phyloP scores from a whole-genome alignment of 2,888 invertebrate species.

The Lasius fuliginosus region DNA sequence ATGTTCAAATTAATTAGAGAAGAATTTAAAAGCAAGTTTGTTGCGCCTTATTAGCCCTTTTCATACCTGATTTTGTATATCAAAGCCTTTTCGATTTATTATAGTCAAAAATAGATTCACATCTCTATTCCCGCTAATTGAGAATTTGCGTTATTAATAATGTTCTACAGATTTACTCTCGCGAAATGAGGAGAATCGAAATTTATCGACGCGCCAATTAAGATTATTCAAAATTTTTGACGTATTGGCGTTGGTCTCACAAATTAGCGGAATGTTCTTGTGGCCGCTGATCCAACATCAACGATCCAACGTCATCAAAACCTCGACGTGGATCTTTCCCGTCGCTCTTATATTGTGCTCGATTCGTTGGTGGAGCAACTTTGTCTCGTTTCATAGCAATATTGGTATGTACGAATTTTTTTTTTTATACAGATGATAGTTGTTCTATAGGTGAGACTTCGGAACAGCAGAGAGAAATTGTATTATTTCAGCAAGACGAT shows the following conservation, averaged over 20 bases:
- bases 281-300: constrained; percentile 89
- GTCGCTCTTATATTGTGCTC: constrained; percentile 90
- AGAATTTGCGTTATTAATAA: background rate
- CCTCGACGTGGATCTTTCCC: constrained; percentile 89
- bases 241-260: constrained; percentile 89
- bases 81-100: too few species aligned
- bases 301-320: constrained; percentile 4
- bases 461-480: background rate
- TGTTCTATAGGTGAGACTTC: background rate
- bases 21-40: too few species aligned
- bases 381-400: constrained; percentile 87
- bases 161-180: constrained; percentile 57
- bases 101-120: background rate
- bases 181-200: constrained; percentile 10
- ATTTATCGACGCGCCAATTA: background rate
- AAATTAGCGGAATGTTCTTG: constrained; percentile 90
- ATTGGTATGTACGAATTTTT: constrained; percentile 73
- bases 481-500: background rate
- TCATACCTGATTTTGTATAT: too few species aligned
- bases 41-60: too few species aligned
- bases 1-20: too few species aligned
- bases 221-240: constrained; percentile 85
- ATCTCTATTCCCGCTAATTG: background rate
- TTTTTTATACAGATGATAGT: background rate
- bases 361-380: constrained; percentile 95